Base-by-base conservation (phyloP, 2,113 vertebrate genomes). In the Prunella himalayana region DNA sequence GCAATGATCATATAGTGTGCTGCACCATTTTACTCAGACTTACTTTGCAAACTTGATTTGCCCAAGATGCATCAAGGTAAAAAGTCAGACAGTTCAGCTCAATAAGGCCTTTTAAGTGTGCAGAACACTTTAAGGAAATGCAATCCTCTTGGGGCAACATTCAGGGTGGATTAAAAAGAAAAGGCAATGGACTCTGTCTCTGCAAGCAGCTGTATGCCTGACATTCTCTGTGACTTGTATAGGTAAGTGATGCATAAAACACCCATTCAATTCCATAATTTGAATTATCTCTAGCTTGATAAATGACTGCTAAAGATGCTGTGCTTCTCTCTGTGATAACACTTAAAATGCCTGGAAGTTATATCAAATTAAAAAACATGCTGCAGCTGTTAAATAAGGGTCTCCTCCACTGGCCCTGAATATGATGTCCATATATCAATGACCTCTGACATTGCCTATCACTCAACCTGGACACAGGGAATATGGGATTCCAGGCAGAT, bases 401-500 rank as follows among this genome's bases (percentile, higher is more conserved):
- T 90, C 97, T 98, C 45, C 94, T 97, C 95, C 96, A 94, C 97
- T 95, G 96, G 93, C 94, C 97, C 68, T 98, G 96, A 96, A 98
- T 97, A 98, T 97, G 98, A 97, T 97, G 97, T 98, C 98, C 95
- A 96, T 98, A 98, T 98, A 98, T 98, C 98, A 99, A 98, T 98
- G 97, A 97, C 96, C 95, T 97, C 96, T 97, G 97, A 97, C 98
- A 98, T 47, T 82, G 93, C 91, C 96, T 98, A 98, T 97, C 97
- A 98, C 98, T 98, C 95, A 97, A 98, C 98, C 97, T 97, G 97
- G 96, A 98, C 94, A 98, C 96, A 98, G 98, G 97, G 98, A 99
- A 98, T 98, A 98, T 54, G 94, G 97, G 98, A 98, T 98, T 98
- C 97, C 97, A 98, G 98, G 98, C 97, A 98, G 98, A 99, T 98